Conservation (phyloP, 2,888 invertebrate species). For the Ryuthela nishihirai region DNA sequence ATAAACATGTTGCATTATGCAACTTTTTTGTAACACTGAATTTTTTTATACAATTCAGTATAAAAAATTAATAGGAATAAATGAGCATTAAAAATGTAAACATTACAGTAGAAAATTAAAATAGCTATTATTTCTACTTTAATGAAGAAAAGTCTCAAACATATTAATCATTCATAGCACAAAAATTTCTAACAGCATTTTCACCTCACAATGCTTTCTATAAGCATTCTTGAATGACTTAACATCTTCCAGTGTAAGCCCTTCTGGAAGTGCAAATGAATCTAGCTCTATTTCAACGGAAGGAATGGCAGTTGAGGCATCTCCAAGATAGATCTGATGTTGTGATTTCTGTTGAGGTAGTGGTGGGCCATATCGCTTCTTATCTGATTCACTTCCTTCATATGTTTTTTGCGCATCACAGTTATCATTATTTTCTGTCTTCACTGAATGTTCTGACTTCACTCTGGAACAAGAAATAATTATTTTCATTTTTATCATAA, state of each 20-base stretch:
- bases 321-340: slow-evolving; percentile 75
- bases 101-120: too few species aligned
- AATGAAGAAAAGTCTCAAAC: too few species aligned
- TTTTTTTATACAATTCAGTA: too few species aligned
- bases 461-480: too few species aligned
- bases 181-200: too few species aligned
- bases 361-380: slow-evolving; percentile 35
- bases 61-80: too few species aligned
- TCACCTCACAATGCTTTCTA: slow-evolving; percentile 81
- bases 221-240: slow-evolving; percentile 74
- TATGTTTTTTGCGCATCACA: slow-evolving; percentile 13
- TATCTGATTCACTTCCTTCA: slow-evolving; percentile 26
- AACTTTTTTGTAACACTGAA: too few species aligned
- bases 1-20: too few species aligned
- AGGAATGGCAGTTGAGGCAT: slow-evolving; percentile 70
- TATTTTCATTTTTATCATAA: too few species aligned
- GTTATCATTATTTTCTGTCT: slow-evolving; percentile 9
- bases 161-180: too few species aligned
- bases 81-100: too few species aligned
- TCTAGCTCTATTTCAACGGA: slow-evolving; percentile 69
- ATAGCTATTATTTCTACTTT: too few species aligned
- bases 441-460: slow-evolving; percentile 12
- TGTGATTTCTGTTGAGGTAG: slow-evolving; percentile 44
- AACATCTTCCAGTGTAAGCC: slow-evolving; percentile 71
- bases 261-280: slow-evolving; percentile 61